phyloP scores from a whole-genome alignment of 2,888 invertebrate species.

The Drosophila infuscata region DNA sequence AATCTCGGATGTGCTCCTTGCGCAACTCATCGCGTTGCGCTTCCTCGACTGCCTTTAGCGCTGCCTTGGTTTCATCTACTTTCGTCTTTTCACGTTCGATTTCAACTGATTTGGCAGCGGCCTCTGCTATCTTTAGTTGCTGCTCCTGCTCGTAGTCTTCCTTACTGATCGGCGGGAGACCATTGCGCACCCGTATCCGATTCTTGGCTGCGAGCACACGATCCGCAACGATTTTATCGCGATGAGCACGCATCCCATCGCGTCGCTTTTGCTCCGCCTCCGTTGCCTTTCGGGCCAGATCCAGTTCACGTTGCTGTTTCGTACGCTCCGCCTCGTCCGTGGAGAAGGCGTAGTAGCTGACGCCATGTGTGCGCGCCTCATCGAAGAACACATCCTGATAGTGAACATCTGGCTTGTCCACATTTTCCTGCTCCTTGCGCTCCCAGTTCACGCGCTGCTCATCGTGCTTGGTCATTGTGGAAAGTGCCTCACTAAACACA shows the following conservation, averaged over 20 bases:
- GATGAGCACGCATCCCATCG: slow-evolving; percentile 87
- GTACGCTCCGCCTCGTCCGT: slow-evolving; percentile 92
- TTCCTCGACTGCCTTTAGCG: slow-evolving; percentile 80
- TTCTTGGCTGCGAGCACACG: slow-evolving; percentile 90
- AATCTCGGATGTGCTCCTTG: slow-evolving; percentile 87
- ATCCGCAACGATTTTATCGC: slow-evolving; percentile 89
- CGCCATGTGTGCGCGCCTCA: slow-evolving; percentile 96
- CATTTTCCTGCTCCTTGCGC: slow-evolving; percentile 90
- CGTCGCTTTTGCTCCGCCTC: slow-evolving; percentile 88
- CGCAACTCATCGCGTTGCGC: slow-evolving; percentile 84
- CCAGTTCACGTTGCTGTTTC: slow-evolving; percentile 92
- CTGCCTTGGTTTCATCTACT: slow-evolving; percentile 64
- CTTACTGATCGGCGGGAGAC: slow-evolving; percentile 89
- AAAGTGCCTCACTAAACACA: slow-evolving; percentile 83
- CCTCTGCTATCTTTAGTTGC: slow-evolving; percentile 36
- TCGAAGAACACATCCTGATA: slow-evolving; percentile 97
- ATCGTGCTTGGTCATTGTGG: slow-evolving; percentile 87
- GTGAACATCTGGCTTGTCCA: slow-evolving; percentile 91
- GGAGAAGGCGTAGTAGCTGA: slow-evolving; percentile 96
- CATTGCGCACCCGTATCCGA: slow-evolving; percentile 90
- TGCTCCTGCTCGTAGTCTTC: slow-evolving; percentile 81
- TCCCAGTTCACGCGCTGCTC: slow-evolving; percentile 95
- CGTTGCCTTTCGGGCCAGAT: slow-evolving; percentile 90
- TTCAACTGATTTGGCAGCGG: slow-evolving; percentile 51
- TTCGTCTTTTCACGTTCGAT: slow-evolving; percentile 81